Base-by-base conservation (phyloP, 2,797 vertebrate genomes). In the Prunella strophiata region DNA sequence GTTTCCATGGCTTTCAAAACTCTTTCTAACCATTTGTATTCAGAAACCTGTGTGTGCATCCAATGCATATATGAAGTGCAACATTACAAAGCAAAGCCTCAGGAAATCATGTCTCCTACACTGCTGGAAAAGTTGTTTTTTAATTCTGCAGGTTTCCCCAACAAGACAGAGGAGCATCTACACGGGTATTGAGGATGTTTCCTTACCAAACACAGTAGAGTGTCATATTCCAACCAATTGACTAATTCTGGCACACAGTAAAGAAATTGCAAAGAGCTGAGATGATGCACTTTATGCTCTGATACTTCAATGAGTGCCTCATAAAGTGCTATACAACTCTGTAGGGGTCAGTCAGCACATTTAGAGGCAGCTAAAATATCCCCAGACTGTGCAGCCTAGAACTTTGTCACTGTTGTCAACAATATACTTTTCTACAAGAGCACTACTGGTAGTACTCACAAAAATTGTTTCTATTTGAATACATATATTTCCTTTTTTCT, bases 281-380 rank as follows among this genome's bases (percentile, higher is more conserved):
- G 19, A 21, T 43, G 20, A 13, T 48, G 11, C 11, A 48, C 22
- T 16, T 1, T n/a, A 13, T 42, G 18, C 83, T 86, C 58, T 38
- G n/a, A 43, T 38, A 47, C 8, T 11, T 50, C 22, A 62, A 0
- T 4, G 2, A 61, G 13, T 57, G 10, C 12, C 5, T 22, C 25
- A 20, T 9, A 20, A 62, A 62, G 11, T 45, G 4, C 20, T n/a
- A 29, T 17, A 20, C 27, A 45, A 20, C 4, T 8, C n/a, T 1
- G 0, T 6, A 45, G 10, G 17, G 43, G 47, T 25, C 27, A 79
- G 12, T 10, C 52, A 75, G 9, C 18, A 30, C 20, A 15, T 34
- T 81, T 18, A 70, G 61, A 70, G 19, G 19, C 21, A 57, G 19
- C 7, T 80, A 19, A 73, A 48, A 71, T 45, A 55, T 7, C 11